phyloP scores from a whole-genome alignment of 2,797 vertebrate genomes.

The Pantherophis vulpinus region DNA sequence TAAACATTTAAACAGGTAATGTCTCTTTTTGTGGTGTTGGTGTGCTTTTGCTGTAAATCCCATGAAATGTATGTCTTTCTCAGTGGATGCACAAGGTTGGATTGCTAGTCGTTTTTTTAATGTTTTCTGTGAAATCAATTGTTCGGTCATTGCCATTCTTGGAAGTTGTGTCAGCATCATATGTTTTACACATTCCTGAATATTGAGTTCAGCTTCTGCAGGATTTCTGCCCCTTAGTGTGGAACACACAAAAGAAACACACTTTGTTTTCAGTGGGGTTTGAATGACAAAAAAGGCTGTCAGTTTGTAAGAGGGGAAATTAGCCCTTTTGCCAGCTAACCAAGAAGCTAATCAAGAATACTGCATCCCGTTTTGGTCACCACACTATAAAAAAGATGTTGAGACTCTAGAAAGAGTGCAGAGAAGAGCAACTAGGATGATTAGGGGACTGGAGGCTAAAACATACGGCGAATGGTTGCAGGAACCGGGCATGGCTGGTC shows the following conservation, averaged over 20 bases:
- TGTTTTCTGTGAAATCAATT: neutral
- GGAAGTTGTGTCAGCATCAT: neutral
- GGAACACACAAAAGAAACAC: neutral
- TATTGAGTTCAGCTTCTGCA: neutral
- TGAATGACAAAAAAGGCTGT: neutral
- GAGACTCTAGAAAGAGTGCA: too few relatives aligned
- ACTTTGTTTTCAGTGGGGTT: neutral
- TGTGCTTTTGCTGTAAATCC: neutral
- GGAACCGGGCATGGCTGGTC: too few relatives aligned
- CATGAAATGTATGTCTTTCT: neutral
- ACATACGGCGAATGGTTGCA: rapidly evolving
- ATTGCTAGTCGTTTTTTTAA: neutral
- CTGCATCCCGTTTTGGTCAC: too few relatives aligned
- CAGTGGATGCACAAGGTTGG: neutral
- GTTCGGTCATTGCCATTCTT: neutral
- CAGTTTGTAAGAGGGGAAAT: neutral
- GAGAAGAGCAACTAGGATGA: too few relatives aligned
- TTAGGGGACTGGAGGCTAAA: too few relatives aligned
- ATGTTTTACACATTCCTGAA: neutral
- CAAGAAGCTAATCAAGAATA: neutral
- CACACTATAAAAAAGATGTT: too few relatives aligned
- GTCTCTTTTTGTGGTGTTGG: neutral
- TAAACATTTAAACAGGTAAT: neutral
- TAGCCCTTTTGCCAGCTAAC: neutral
- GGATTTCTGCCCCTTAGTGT: neutral